Percentiles rank a stretch among this genome's conserved stretches.
phyloP scores from a whole-genome alignment of 1,140 invertebrate genomes.

The Orchesella cincta region DNA sequence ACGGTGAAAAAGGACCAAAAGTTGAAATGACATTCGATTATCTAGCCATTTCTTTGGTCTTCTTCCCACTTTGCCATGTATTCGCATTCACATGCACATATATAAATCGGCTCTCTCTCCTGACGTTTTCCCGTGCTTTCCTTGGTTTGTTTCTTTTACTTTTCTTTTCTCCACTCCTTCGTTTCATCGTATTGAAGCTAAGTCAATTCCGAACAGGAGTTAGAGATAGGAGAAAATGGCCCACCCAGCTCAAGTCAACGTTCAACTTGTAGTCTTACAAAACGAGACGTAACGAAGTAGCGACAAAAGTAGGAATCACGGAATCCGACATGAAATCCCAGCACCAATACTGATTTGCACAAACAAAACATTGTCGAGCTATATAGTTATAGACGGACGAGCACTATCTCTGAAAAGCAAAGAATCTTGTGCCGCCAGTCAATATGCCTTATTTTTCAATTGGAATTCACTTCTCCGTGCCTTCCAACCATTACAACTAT shows the following conservation, averaged over 20 bases:
- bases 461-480: too few relatives aligned
- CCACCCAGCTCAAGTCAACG: slow-evolving; percentile 17
- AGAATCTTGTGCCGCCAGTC: too few relatives aligned
- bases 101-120: slow-evolving; percentile 4
- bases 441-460: too few relatives aligned
- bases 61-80: neutral
- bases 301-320: too few relatives aligned
- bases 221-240: neutral
- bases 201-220: neutral
- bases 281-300: too few relatives aligned
- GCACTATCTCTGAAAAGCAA: too few relatives aligned
- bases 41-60: slow-evolving; percentile 14
- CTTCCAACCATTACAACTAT: too few relatives aligned
- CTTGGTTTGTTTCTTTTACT: neutral
- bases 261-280: too few relatives aligned
- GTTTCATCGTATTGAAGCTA: neutral
- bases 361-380: too few relatives aligned
- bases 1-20: neutral
- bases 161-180: neutral
- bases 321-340: too few relatives aligned
- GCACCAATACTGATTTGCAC: too few relatives aligned
- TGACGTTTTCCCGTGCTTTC: neutral
- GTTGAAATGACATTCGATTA: slow-evolving; percentile 28
- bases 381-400: too few relatives aligned
- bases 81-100: neutral